Evolutionary conservation across 1,140 invertebrate genomes (phyloP), one percentile per base, ranked within the genome.

Genomic region (Neomicropteryx cornuta): DNA sequence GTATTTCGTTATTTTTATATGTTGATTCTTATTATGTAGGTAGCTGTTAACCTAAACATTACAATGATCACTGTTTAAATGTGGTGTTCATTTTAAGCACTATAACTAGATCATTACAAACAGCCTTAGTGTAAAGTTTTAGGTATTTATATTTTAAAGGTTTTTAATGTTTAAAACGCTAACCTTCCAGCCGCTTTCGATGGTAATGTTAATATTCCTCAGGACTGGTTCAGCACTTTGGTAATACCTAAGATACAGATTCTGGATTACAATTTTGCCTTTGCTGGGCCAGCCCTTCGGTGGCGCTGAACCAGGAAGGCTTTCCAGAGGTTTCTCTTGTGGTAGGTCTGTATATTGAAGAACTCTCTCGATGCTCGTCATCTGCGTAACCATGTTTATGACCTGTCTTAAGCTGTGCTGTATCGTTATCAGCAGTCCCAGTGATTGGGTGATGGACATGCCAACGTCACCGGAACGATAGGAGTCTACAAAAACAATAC

Each of bases 361-460:
- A 0, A 82, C 66, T 43, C 80, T 59, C 56, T 83, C 80, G 2
- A 82, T 79, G 0, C 76, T 71, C 58, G 79, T 81, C 58, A 83
- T 68, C 36, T 73, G 69, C 53, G 79, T 83, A 24, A 78, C 69
- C 1, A 82, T 73, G 55, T 83, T 81, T 1, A 79, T 72, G 24
- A 71, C 74, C 46, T 83, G 79, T 42, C 75, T 61, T 13, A 87
- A 71, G 4, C 77, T 79, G 65, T 77, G 81, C 58, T 86, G 82
- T 19, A 88, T 67, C 70, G 77, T 76, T 1, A 80, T 77, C 4
- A 75, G 77, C 33, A 89, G 51, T 4, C 74, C 68, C 39, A 87
- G 62, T 1, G 77, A 71, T 50, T 86, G 85, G 0, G 82, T 80
- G 34, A 90, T 75, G 1, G 78, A 79, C 21, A 90, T 51, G 18